These are phyloP conservation scores for Perca schrenkii DNA, from an alignment of 2,113 vertebrate genomes.

Conservation along the genomic window DNA sequence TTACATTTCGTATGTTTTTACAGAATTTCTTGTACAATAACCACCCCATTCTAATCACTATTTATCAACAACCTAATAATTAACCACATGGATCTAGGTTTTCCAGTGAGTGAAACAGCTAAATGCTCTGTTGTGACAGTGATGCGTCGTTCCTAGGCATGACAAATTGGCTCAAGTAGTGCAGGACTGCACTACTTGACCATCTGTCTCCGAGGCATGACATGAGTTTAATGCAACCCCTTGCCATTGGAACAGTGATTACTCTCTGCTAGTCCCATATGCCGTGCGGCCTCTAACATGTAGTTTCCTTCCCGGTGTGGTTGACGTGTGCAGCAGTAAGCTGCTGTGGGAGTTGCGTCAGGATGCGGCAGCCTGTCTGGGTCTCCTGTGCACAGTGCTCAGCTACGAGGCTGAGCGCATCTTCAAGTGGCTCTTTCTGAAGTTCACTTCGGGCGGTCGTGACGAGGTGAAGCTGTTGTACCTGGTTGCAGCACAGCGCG, in stretches of 20 bases:
- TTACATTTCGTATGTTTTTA: background rate
- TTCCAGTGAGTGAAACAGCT: background rate
- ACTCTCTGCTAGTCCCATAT: background rate
- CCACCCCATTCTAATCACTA: background rate
- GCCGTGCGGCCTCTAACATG: background rate
- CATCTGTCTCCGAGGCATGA: background rate
- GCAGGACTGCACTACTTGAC: too few species aligned
- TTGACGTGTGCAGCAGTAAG: constrained; percentile 89
- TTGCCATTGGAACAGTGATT: background rate
- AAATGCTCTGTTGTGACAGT: background rate
- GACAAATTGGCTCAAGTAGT: background rate
- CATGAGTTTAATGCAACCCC: background rate
- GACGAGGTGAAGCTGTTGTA: constrained; percentile 98
- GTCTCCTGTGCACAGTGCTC: constrained; percentile 94
- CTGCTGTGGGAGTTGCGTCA: constrained; percentile 97
- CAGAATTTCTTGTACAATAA: background rate
- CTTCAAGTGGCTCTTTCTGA: constrained; percentile 99
- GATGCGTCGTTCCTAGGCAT: background rate
- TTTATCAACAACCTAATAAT: background rate
- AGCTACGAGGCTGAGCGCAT: constrained; percentile 98
- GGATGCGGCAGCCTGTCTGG: constrained; percentile 96
- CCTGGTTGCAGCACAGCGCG: constrained; percentile 94
- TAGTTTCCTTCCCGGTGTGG: background rate
- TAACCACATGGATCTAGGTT: background rate
- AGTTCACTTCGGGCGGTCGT: constrained; percentile 93